These are phyloP conservation scores for Echeneis naucrates DNA, from an alignment of 2,797 vertebrate genomes.

Conservation along the genomic window DNA sequence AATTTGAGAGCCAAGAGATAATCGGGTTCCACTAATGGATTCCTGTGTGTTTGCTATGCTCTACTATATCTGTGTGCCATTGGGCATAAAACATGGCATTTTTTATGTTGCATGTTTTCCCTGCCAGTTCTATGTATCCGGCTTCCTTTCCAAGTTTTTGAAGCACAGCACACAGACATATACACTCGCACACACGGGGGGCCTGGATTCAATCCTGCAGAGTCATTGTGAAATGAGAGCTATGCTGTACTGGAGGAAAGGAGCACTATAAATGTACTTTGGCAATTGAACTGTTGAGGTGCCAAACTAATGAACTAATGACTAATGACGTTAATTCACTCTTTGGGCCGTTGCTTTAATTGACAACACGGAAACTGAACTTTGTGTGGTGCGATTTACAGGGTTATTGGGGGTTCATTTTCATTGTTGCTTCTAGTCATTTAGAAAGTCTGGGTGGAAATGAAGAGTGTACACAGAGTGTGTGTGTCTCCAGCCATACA, in stretches of 20 bases:
- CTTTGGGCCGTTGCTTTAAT: slow-evolving; percentile 21
- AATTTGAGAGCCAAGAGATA: slow-evolving; percentile 84
- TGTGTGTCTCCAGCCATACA: slow-evolving; percentile 5
- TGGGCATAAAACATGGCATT: slow-evolving; percentile 75
- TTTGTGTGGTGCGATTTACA: neutral
- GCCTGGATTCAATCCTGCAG: slow-evolving; percentile 68
- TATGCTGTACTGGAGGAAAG: slow-evolving; percentile 16
- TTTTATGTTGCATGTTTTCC: slow-evolving; percentile 64
- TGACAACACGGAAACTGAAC: neutral
- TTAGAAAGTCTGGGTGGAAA: slow-evolving; percentile 16
- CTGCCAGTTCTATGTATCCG: slow-evolving; percentile 40
- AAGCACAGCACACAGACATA: slow-evolving; percentile 23
- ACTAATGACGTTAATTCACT: slow-evolving; percentile 17
- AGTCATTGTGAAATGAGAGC: slow-evolving; percentile 67
- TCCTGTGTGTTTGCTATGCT: slow-evolving; percentile 72
- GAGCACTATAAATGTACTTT: slow-evolving; percentile 27
- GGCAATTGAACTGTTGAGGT: slow-evolving; percentile 49
- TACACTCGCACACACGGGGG: neutral
- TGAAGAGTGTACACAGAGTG: neutral
- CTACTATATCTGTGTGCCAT: slow-evolving; percentile 70
- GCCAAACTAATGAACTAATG: slow-evolving; percentile 55
- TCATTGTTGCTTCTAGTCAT: slow-evolving; percentile 2
- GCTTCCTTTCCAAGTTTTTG: slow-evolving; percentile 53
- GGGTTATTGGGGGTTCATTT: slow-evolving; percentile 12
- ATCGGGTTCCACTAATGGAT: slow-evolving; percentile 86